These are phyloP conservation scores for Sinopyrophorus schimmeli DNA, from an alignment of 2,888 invertebrate species.

Conservation along the genomic window DNA sequence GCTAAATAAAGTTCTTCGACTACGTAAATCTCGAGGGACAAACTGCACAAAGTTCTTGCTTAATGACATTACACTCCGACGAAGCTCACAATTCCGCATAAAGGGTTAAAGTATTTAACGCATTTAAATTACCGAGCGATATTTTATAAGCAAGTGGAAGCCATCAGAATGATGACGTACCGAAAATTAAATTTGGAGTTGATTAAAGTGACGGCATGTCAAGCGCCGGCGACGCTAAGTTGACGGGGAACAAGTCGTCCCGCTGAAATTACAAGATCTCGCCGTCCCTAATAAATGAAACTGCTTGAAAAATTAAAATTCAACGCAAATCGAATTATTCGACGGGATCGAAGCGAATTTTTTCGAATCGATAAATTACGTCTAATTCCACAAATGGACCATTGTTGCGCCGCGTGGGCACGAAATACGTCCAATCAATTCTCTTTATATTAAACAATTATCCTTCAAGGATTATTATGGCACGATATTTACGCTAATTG, in stretches of 20 bases:
- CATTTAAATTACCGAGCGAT: conserved; percentile 28
- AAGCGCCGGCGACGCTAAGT: conserved; percentile 45
- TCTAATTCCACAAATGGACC: no score
- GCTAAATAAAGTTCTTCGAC: conserved; percentile 31
- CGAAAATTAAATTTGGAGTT: conserved; percentile 43
- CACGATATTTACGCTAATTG: conserved; percentile 14
- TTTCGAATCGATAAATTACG: no score
- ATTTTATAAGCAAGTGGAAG: conserved; percentile 23
- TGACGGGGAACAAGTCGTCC: conserved; percentile 43
- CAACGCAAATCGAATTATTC: no score
- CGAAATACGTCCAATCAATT: no score
- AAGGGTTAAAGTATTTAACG: conserved; percentile 30
- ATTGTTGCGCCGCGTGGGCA: no score
- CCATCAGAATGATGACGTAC: conserved; percentile 37
- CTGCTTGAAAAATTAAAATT: conserved; percentile 33
- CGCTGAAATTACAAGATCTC: conserved; percentile 42
- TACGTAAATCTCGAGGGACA: conserved; percentile 22
- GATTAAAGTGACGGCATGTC: conserved; percentile 45
- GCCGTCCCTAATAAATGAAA: conserved; percentile 40
- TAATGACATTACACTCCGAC: conserved; percentile 25
- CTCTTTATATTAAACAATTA: no score
- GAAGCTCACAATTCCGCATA: conserved; percentile 21
- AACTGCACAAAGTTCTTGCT: conserved; percentile 12
- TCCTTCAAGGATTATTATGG: no score
- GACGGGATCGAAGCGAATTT: no score